Evolutionary conservation across 2,113 vertebrate species (phyloP), one percentile per base, ranked within the genome.

Genomic region (Amblyopsis rosae): DNA sequence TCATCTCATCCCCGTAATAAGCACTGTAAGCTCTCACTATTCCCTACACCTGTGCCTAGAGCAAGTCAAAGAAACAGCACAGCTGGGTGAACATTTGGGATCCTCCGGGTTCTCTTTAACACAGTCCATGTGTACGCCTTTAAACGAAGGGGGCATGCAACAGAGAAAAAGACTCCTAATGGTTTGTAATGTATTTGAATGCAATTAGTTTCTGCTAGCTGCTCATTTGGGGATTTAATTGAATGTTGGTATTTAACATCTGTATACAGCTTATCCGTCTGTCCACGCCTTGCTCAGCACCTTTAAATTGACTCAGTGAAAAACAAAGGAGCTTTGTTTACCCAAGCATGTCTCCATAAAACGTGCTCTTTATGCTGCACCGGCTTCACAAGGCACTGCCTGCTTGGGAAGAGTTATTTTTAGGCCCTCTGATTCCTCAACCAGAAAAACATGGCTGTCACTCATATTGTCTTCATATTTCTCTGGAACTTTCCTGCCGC

Each of bases 381-480:
- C 26, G 69, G 74, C 73, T 77, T 61, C 76, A 74, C 82, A 86
- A 73, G 77, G 72, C 32, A 68, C 26, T 3, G 45, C 73, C 65
- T 81, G 67, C 82, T 85, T 76, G 15, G 35, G 51, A 46, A 6
- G 17, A 72, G 71, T 67, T 90, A 86, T 88, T 89, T 88, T 87
- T 78, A 88, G 81, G 47, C 64, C 47, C 32, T 62, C 67, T 72
- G 74, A 79, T 69, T 67, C 69, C 57, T 78, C 75, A 69, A 45
- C 69, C 65, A 41, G 41, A 80, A 72, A 86, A 81, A 74, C 12
- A 33, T 61, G 62, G 65, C 72, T 72, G 80, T 79, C 83, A 82
- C 78, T 80, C 50, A 58, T 59, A 48, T 19, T 62, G 35, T 53
- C 47, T 69, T 63, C 16, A 59, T 12, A 61, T 35, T 71, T 79